phyloP scores from a whole-genome alignment of 2,113 vertebrate species.

The Oryzias celebensis region DNA sequence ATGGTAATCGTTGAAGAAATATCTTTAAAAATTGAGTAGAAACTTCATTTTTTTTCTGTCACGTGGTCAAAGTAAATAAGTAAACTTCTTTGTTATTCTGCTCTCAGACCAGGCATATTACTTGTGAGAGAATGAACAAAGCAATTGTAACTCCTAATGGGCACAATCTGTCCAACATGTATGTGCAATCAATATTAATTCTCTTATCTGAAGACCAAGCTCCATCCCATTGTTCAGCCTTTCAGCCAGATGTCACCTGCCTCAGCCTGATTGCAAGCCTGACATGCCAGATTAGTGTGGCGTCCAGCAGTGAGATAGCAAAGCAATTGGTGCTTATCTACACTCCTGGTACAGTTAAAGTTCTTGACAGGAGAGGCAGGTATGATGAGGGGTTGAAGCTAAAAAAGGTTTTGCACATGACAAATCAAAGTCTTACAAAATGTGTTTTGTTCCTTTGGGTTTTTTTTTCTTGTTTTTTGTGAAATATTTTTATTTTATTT shows the following conservation, averaged over 20 bases:
- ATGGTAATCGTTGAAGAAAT: too few relatives aligned
- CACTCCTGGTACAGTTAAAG: slow-evolving; percentile 6
- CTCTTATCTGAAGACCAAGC: slow-evolving; percentile 58
- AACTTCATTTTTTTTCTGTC: not conserved
- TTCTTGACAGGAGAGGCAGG: slow-evolving; percentile 16
- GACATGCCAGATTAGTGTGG: slow-evolving; percentile 55
- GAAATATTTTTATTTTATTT: too few relatives aligned
- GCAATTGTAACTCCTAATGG: slow-evolving; percentile 49
- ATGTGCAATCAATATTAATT: slow-evolving; percentile 74
- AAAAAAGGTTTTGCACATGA: not conserved
- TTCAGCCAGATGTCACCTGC: slow-evolving; percentile 66
- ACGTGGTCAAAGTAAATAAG: slow-evolving; percentile 7
- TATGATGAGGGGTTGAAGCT: slow-evolving; percentile 7
- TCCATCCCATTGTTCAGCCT: slow-evolving; percentile 61
- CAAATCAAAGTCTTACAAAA: too few relatives aligned
- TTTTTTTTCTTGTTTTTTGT: too few relatives aligned
- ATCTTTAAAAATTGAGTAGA: too few relatives aligned
- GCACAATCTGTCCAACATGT: slow-evolving; percentile 60
- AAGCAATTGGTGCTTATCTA: slow-evolving; percentile 52
- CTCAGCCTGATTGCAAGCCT: slow-evolving; percentile 51
- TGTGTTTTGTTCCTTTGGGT: too few relatives aligned
- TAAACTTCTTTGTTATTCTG: not conserved
- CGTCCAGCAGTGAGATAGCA: slow-evolving; percentile 40
- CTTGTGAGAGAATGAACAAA: slow-evolving; percentile 25
- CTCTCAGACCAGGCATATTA: slow-evolving; percentile 6